phyloP scores from a whole-genome alignment of 2,113 vertebrate genomes.

The Pandion haliaetus region DNA sequence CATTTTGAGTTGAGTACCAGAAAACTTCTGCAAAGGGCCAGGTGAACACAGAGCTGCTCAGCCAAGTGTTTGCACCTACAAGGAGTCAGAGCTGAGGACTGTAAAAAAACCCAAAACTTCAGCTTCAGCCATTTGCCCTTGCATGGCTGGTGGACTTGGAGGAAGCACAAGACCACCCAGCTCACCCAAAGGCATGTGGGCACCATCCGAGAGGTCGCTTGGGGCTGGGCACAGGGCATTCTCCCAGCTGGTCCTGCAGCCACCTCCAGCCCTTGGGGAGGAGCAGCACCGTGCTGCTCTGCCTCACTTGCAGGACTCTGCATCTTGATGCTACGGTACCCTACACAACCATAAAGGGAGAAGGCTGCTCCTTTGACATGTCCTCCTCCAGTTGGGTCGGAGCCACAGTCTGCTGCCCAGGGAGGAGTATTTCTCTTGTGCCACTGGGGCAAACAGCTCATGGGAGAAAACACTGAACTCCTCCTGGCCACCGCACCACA shows the following conservation, averaged over 20 bases:
- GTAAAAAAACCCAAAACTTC: neutral
- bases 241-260: neutral
- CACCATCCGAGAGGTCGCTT: fast-evolving
- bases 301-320: neutral
- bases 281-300: neutral
- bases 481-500: fast-evolving
- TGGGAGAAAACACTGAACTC: neutral
- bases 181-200: neutral
- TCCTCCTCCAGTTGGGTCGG: neutral
- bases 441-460: neutral
- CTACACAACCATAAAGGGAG: neutral
- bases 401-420: neutral
- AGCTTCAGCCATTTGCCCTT: neutral
- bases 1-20: neutral
- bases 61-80: neutral
- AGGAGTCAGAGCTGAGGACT: neutral
- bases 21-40: neutral
- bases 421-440: neutral
- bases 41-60: neutral
- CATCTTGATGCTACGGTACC: fast-evolving
- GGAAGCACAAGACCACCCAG: neutral
- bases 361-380: neutral
- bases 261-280: neutral
- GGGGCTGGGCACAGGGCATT: neutral
- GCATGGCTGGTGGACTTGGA: neutral